A percentile compares a stretch with the other conserved stretches of the same genome.
Evolutionary conservation across 2,113 vertebrate genomes (phyloP).

Genomic region (Campylomormyrus tamandua): DNA sequence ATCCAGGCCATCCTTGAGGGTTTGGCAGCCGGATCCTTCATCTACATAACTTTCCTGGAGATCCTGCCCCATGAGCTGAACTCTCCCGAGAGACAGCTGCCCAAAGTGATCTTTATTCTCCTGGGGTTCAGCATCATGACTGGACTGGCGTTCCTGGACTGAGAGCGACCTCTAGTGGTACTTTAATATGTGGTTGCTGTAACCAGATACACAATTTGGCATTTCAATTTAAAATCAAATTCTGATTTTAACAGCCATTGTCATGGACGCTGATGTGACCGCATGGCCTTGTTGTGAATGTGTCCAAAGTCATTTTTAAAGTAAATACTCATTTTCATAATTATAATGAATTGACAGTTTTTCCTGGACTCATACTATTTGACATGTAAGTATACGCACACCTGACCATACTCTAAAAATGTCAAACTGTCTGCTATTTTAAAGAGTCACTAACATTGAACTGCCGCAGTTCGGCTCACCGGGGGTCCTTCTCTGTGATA

Average conservation of each 20-base stretch:
- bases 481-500: background rate
- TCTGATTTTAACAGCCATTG: background rate
- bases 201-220: background rate
- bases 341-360: background rate
- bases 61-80: slow-evolving; percentile 78
- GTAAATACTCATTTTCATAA: background rate
- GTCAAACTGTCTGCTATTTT: background rate
- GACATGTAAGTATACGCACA: background rate
- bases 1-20: slow-evolving; percentile 73
- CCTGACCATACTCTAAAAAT: background rate
- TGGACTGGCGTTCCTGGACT: slow-evolving; percentile 66
- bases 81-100: slow-evolving; percentile 61
- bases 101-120: slow-evolving; percentile 72
- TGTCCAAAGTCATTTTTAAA: background rate
- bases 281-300: background rate
- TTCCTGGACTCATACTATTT: background rate
- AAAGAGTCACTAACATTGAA: background rate
- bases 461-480: background rate
- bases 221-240: background rate
- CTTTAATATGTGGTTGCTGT: background rate
- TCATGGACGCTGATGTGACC: background rate
- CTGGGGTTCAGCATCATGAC: slow-evolving; percentile 76
- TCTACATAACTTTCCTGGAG: slow-evolving; percentile 84
- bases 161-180: slow-evolving; percentile 30
- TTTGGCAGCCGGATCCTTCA: slow-evolving; percentile 73